Conservation (phyloP, 2,797 vertebrate species). For the Halcyon smyrnensis region DNA sequence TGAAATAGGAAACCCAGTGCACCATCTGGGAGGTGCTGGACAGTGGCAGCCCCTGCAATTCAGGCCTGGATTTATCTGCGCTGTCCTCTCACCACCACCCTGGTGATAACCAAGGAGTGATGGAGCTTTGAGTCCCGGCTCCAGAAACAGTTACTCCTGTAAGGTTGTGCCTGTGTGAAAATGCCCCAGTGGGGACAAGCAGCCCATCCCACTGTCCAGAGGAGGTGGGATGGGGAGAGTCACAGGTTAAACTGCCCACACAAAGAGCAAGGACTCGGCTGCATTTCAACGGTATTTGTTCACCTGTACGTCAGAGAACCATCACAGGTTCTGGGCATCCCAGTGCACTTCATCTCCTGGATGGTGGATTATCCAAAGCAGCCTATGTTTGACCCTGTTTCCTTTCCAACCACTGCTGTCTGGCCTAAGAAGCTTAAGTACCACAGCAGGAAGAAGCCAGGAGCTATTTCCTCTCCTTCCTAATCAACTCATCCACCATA, state of each 20-base stretch:
- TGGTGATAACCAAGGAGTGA: not conserved
- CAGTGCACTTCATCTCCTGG: not conserved
- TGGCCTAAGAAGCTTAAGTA: not conserved
- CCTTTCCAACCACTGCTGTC: not conserved
- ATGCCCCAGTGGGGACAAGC: not conserved
- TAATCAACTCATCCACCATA: not conserved
- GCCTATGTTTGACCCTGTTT: not conserved
- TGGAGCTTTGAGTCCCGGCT: not conserved
- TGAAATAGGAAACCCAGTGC: constrained; percentile 4
- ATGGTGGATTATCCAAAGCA: not conserved
- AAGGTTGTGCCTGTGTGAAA: not conserved
- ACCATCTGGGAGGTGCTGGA: constrained; percentile 13
- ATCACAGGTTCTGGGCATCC: not conserved
- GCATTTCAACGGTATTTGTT: not conserved
- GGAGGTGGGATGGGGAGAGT: not conserved
- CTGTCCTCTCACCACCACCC: not conserved
- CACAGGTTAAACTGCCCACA: not conserved
- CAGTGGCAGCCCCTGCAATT: not conserved
- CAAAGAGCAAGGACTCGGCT: accelerated
- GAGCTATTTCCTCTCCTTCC: not conserved
- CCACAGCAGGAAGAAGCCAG: not conserved
- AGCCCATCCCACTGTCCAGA: not conserved
- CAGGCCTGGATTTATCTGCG: not conserved
- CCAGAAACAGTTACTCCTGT: not conserved
- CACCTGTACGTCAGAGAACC: not conserved